Percentiles rank a stretch among this genome's conserved stretches.
Evolutionary conservation across 2,888 invertebrate genomes (phyloP).

Genomic region (Tuberolachnus salignus): DNA sequence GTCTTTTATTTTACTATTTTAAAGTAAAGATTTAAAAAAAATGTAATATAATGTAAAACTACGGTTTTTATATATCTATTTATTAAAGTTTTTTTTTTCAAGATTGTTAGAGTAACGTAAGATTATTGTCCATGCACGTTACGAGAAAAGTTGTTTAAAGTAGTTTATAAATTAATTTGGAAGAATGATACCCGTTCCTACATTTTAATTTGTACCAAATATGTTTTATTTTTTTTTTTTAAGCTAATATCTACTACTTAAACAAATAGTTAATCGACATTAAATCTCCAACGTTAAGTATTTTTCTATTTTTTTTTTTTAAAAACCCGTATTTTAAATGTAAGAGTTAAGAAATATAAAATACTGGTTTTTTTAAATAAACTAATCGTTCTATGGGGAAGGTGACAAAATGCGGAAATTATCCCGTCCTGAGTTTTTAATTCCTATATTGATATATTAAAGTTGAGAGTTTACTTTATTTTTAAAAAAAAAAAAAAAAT

Average conservation of each 20-base stretch:
- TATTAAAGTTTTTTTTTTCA: not conserved
- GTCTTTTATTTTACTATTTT: slow-evolving; percentile 9
- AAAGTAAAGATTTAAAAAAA: slow-evolving; percentile 4
- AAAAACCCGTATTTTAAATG: not conserved
- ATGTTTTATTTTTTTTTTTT: not conserved
- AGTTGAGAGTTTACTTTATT: too few relatives aligned
- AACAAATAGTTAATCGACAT: not conserved
- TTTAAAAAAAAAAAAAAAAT: too few relatives aligned
- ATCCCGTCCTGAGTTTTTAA: too few relatives aligned
- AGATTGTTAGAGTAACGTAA: not conserved
- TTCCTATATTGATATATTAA: too few relatives aligned
- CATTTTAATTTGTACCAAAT: slow-evolving; percentile 15
- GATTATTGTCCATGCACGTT: not conserved
- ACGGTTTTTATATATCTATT: not conserved
- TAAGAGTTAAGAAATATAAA: too few relatives aligned
- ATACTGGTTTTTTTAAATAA: too few relatives aligned
- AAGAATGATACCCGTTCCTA: not conserved
- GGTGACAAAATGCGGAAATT: too few relatives aligned
- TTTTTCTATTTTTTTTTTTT: not conserved
- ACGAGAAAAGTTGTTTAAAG: not conserved
- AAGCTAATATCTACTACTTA: too few relatives aligned
- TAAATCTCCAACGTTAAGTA: not conserved
- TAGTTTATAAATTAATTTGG: slow-evolving; percentile 25
- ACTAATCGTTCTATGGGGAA: too few relatives aligned
- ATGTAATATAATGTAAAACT: not conserved